Percentiles rank a stretch among this genome's conserved stretches.
Conservation (phyloP, 2,113 vertebrate genomes). For the Alectura lathami region DNA sequence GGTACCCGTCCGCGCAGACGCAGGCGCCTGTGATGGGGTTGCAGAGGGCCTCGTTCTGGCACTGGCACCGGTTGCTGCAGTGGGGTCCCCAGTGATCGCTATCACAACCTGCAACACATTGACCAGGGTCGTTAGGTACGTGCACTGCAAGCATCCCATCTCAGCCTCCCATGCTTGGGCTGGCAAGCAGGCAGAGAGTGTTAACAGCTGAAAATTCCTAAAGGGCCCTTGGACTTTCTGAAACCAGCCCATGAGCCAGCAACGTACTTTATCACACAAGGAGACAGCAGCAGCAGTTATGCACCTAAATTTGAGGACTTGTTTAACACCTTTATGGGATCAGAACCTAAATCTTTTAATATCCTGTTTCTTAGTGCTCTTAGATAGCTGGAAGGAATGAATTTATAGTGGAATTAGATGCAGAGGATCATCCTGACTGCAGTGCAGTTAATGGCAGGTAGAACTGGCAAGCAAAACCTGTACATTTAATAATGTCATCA, state of each 20-base stretch:
- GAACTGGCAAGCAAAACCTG: background rate
- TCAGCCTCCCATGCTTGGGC: rapidly evolving
- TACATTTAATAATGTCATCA: slow-evolving; percentile 21
- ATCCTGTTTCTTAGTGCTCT: slow-evolving; percentile 58
- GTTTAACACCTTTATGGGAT: slow-evolving; percentile 26
- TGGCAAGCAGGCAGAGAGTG: background rate
- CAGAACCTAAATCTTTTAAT: slow-evolving; percentile 59
- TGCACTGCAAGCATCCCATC: rapidly evolving
- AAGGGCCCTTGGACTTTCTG: background rate
- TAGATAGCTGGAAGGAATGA: slow-evolving; percentile 57
- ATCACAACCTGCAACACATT: slow-evolving; percentile 87
- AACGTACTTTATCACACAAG: background rate
- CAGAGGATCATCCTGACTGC: slow-evolving; percentile 10
- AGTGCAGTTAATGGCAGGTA: background rate
- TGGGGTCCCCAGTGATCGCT: slow-evolving; percentile 97
- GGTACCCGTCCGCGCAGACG: slow-evolving; percentile 93
- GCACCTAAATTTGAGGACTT: background rate
- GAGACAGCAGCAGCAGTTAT: background rate
- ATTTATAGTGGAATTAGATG: slow-evolving; percentile 46
- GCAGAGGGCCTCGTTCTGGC: slow-evolving; percentile 94
- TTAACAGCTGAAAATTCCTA: background rate
- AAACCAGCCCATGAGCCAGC: background rate
- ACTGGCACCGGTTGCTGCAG: slow-evolving; percentile 98
- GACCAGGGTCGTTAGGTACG: background rate
- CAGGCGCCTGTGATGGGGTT: slow-evolving; percentile 99